phyloP scores from a whole-genome alignment of 2,797 vertebrate species.

The Poeciliopsis turneri region DNA sequence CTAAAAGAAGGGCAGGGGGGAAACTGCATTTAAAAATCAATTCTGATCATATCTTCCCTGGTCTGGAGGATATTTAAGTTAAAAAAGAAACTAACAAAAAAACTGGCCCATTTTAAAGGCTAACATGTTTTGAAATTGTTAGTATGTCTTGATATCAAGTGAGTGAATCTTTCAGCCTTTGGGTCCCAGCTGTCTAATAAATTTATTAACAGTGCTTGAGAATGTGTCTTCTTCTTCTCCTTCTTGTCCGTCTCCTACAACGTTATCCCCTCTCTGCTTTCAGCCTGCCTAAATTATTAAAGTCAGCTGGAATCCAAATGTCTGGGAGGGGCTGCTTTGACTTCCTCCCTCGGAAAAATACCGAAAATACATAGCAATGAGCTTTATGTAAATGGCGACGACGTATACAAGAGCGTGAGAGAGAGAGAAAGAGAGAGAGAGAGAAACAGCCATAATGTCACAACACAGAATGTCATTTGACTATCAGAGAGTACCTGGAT shows the following conservation, averaged over 20 bases:
- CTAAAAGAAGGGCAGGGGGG: background rate
- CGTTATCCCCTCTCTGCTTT: slow-evolving; percentile 19
- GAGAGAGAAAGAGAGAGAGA: slow-evolving; percentile 18
- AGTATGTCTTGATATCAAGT: slow-evolving; percentile 34
- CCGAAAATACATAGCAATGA: slow-evolving; percentile 20
- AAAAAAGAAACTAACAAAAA: slow-evolving; percentile 24
- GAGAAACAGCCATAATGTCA: slow-evolving; percentile 22
- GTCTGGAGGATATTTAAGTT: slow-evolving; percentile 17
- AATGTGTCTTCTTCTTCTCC: slow-evolving; percentile 14
- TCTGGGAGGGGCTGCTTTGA: slow-evolving; percentile 15
- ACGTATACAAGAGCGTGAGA: background rate
- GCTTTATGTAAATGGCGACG: slow-evolving; percentile 27
- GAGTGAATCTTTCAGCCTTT: slow-evolving; percentile 44
- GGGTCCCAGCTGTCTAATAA: slow-evolving; percentile 48
- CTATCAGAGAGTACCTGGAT: slow-evolving; percentile 17
- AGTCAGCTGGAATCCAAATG: slow-evolving; percentile 30
- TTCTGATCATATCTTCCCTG: slow-evolving; percentile 31
- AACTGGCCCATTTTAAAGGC: slow-evolving; percentile 32
- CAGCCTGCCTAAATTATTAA: slow-evolving; percentile 40
- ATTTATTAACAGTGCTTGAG: slow-evolving; percentile 45
- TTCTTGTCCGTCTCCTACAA: slow-evolving; percentile 15
- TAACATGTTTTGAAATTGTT: slow-evolving; percentile 39
- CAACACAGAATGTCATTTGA: slow-evolving; percentile 27
- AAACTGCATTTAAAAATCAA: slow-evolving; percentile 39
- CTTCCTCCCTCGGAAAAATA: slow-evolving; percentile 34